These are phyloP conservation scores for Merodon equestris DNA, from an alignment of 2,888 invertebrate genomes.

Conservation along the genomic window DNA sequence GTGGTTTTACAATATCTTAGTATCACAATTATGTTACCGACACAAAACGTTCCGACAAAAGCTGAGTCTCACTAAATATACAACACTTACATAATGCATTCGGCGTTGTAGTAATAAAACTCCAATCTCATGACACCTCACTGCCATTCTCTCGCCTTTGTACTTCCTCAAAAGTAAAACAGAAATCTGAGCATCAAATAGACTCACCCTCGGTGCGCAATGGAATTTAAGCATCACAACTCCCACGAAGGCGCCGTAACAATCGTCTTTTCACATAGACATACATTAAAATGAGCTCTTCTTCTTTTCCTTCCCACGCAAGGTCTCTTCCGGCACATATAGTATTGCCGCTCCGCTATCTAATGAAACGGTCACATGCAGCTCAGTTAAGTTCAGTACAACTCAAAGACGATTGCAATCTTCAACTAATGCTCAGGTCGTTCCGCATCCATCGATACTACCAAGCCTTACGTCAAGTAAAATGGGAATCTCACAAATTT, in stretches of 20 bases:
- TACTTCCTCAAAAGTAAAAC: constrained; percentile 42
- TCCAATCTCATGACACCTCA: constrained; percentile 49
- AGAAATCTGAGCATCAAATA: neutral
- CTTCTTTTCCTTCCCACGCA: constrained; percentile 58
- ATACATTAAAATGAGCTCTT: constrained; percentile 50
- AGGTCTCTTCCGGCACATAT: constrained; percentile 66
- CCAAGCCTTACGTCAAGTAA: constrained; percentile 39
- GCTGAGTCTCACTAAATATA: constrained; percentile 22
- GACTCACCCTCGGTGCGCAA: constrained; percentile 41
- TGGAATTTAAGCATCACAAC: constrained; percentile 33
- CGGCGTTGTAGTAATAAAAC: constrained; percentile 18
- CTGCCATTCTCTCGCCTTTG: constrained; percentile 25
- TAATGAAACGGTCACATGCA: constrained; percentile 27
- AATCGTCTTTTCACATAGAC: constrained; percentile 44
- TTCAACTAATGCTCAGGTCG: constrained; percentile 32
- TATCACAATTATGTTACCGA: constrained; percentile 26
- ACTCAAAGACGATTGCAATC: constrained; percentile 42
- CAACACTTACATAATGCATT: constrained; percentile 30
- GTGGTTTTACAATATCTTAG: too few species aligned
- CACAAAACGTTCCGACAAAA: neutral
- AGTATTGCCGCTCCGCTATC: constrained; percentile 17
- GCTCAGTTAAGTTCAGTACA: neutral
- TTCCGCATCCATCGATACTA: constrained; percentile 11
- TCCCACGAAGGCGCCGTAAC: constrained; percentile 17
- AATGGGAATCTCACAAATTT: constrained; percentile 31